Evolutionary conservation across 2,113 vertebrate species (phyloP).

Genomic region (Jacana jacana): DNA sequence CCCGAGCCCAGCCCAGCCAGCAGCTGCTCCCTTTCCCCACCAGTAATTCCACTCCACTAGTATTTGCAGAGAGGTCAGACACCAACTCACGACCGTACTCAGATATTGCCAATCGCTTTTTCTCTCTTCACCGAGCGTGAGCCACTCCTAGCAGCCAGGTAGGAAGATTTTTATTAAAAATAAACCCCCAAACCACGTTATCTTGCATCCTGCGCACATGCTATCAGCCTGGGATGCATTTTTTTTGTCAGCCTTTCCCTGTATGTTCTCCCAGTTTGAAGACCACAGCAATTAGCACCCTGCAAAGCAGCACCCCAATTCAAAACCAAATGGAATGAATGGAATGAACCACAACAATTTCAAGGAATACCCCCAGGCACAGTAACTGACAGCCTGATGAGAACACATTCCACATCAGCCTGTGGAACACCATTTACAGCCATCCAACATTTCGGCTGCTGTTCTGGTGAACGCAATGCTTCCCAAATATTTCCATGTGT

Average conservation of each 20-base stretch:
- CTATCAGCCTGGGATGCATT: background rate
- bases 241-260: too few species aligned
- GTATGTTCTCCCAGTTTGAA: background rate
- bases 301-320: fast-evolving
- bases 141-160: background rate
- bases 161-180: background rate
- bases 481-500: background rate
- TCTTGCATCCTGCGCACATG: background rate
- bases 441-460: background rate
- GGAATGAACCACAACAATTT: background rate
- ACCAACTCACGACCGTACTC: background rate
- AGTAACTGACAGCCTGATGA: background rate
- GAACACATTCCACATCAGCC: background rate
- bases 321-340: fast-evolving
- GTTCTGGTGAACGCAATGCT: too few species aligned
- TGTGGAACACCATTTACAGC: background rate
- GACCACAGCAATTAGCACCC: background rate
- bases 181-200: background rate
- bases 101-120: background rate
- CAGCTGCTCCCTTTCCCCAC: background rate
- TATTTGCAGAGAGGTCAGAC: background rate
- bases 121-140: background rate
- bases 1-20: too few species aligned
- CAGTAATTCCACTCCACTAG: background rate
- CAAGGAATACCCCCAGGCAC: background rate